Percentiles rank a stretch among this genome's conserved stretches.
These are phyloP conservation scores for Pteronotus mesoamericanus DNA, from an alignment of 2,797 vertebrate species.

Conservation along the genomic window DNA sequence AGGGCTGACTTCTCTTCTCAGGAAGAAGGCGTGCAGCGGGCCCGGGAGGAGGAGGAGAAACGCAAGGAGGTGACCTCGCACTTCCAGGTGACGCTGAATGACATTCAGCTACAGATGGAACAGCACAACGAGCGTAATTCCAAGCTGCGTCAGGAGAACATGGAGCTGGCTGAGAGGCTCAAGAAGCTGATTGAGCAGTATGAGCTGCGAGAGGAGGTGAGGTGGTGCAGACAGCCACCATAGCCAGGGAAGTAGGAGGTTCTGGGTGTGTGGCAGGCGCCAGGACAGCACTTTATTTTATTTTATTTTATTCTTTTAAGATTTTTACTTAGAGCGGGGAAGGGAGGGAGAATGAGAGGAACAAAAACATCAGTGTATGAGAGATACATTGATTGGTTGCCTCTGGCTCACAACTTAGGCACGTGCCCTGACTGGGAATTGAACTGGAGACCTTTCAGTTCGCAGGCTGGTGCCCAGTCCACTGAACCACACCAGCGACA, in stretches of 20 bases:
- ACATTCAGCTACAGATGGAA: constrained; percentile 99
- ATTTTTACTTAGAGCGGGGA: no score
- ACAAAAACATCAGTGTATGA: no score
- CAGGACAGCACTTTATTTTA: no score
- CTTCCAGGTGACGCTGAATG: constrained; percentile 96
- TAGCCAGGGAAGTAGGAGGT: not conserved
- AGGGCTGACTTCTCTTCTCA: constrained; percentile 72
- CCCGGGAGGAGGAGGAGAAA: constrained; percentile 97
- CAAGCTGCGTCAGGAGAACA: constrained; percentile 95
- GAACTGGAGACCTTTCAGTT: no score
- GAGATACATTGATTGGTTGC: no score
- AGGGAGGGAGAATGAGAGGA: no score
- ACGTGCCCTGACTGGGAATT: no score
- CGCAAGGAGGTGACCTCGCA: constrained; percentile 97
- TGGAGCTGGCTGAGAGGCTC: constrained; percentile 94
- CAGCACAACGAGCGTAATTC: constrained; percentile 97
- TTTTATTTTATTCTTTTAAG: no score
- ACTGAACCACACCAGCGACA: no score
- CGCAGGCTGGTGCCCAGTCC: no score
- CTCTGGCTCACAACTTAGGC: no score
- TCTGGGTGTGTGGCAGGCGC: no score
- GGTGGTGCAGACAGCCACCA: accelerated
- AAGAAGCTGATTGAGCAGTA: constrained; percentile 99
- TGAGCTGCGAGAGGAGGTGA: constrained; percentile 96
- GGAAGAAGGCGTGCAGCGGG: constrained; percentile 96